Conservation (phyloP, 2,888 invertebrate genomes). For the Corbicula japonica region DNA sequence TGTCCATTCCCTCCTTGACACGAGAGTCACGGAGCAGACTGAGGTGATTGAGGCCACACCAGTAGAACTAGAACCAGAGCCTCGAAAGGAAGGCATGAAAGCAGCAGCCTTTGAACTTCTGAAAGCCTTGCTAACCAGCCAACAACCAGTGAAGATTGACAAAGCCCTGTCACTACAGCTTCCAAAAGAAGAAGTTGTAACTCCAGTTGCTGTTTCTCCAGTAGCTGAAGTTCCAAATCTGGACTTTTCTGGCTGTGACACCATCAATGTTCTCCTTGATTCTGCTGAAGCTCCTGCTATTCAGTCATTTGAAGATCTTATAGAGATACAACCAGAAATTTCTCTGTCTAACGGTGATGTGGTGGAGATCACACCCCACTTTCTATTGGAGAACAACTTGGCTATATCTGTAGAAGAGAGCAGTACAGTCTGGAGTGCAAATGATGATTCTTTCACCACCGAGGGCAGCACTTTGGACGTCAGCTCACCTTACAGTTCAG, state of each 20-base stretch:
- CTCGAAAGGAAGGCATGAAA: constrained; percentile 51
- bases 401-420: constrained; percentile 2
- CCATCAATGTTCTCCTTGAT: not conserved
- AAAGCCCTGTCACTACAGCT: not conserved
- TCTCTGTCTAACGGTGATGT: constrained; percentile 40
- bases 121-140: constrained; percentile 52
- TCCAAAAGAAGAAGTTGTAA: constrained; percentile 1
- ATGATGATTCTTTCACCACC: not conserved
- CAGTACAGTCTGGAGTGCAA: not conserved
- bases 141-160: constrained; percentile 28
- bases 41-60: not conserved
- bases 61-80: constrained; percentile 21
- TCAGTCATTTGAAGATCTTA: constrained; percentile 28
- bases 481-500: not conserved
- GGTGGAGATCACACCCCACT: constrained; percentile 19
- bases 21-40: constrained; percentile 9
- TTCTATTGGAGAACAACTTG: constrained; percentile 1
- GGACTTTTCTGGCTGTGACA: constrained; percentile 30
- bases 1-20: constrained; percentile 67
- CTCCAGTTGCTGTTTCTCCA: constrained; percentile 22
- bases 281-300: not conserved
- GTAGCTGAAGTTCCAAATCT: constrained; percentile 52
- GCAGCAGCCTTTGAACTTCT: constrained; percentile 57
- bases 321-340: constrained; percentile 41
- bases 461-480: not conserved